Evolutionary conservation across 1,140 invertebrate species (phyloP), one percentile per base, ranked within the genome.

Genomic region (Apolygus lucorum): DNA sequence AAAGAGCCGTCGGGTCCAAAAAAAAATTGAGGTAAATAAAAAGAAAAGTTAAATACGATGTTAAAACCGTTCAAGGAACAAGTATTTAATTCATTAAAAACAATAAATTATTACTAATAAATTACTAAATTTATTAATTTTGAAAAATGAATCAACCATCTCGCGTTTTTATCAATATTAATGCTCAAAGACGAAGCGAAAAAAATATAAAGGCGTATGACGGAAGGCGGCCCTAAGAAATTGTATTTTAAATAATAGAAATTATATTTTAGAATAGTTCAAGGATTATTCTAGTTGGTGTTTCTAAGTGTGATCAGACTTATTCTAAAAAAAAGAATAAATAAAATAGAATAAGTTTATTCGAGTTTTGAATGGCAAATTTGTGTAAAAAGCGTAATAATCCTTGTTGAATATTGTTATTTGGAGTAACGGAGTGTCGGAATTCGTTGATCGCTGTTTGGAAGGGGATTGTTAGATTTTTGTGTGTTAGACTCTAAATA

Each of bases 1-100:
- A 59, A 11, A 59, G 54, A 13, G 54, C 54, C 54, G 54, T 59
- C 54, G 54, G 54, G 54, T 59, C 54, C 54, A 59, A 59, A 59
- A 17, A 4, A 42, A 42, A 8, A 4, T 42, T 42, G 34, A 42
- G 4, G 4, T 42, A 42, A 42, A 42, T 4, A 42, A 42, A 42
- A 42, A 8, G 34, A 17, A 42, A 8, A 8, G 4, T 4, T 42
- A 42, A 42, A 42, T 42, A 17, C 17, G 34, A 42, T n/a, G n/a
- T n/a, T n/a, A n/a, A n/a, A n/a, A n/a, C n/a, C n/a, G 17, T 42
- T 42, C 34, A 42, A 42, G 17, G 4, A 42, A 42, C 34, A 42
- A 42, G n/a, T n/a, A n/a, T n/a, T n/a, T n/a, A n/a, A n/a, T n/a
- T n/a, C n/a, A n/a, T n/a, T 42, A 42, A 42, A 42, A 42, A 42